Evolutionary conservation across 2,888 invertebrate genomes (phyloP).

Genomic region (Danaus chrysippus): DNA sequence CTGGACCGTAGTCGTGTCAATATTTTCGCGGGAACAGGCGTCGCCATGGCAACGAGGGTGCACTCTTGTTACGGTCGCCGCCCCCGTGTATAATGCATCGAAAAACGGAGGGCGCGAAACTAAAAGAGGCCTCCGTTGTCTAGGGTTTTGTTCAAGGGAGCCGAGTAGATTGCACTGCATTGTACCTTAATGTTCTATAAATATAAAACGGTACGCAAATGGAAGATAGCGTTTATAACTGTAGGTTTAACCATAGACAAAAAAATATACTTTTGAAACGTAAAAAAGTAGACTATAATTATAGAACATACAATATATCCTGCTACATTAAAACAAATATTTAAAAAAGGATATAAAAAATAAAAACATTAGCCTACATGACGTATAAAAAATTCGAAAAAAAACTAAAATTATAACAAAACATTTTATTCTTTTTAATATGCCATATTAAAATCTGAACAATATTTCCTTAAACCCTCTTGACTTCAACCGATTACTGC

Average conservation of each 20-base stretch:
- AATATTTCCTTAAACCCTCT: background rate
- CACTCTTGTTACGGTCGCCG: constrained; percentile 59
- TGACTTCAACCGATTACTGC: constrained; percentile 13
- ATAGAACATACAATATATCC: too few species aligned
- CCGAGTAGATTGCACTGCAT: constrained; percentile 35
- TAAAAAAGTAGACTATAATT: background rate
- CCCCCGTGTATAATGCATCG: constrained; percentile 61
- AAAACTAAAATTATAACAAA: too few species aligned
- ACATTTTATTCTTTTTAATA: too few species aligned
- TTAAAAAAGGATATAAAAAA: too few species aligned
- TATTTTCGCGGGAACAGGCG: constrained; percentile 66
- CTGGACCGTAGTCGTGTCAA: constrained; percentile 65
- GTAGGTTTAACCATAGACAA: background rate
- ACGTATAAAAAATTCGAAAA: too few species aligned
- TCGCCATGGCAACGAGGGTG: constrained; percentile 71
- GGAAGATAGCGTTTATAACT: constrained; percentile 6
- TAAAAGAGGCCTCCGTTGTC: constrained; percentile 57
- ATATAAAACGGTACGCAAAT: constrained; percentile 21
- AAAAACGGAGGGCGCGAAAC: constrained; percentile 53
- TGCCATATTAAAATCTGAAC: constrained; percentile 6
- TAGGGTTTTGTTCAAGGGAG: constrained; percentile 59
- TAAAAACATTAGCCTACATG: too few species aligned
- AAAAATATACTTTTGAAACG: background rate
- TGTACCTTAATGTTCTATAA: constrained; percentile 31
- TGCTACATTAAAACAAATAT: too few species aligned